Evolutionary conservation across 2,797 vertebrate genomes (phyloP), one percentile per base, ranked within the genome.

Genomic region (Chelon auratus): DNA sequence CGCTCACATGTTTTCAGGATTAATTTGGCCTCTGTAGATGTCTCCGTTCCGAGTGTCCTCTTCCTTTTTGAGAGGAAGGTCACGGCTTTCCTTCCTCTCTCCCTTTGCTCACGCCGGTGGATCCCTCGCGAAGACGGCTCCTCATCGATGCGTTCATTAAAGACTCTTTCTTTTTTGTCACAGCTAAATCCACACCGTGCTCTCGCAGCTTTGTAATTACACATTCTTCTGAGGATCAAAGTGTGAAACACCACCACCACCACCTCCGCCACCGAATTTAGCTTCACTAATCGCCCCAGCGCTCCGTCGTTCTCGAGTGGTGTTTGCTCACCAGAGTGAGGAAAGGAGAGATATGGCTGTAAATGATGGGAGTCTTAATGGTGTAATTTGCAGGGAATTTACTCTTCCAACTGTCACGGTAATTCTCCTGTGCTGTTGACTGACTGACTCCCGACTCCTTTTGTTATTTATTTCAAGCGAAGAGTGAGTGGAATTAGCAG

Each of bases 321-420:
- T 72, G 80, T 85, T 88, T 78, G 83, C 78, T 86, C 80, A 56
- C 67, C 72, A 52, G 72, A 63, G 66, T 64, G 14, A 17, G 40
- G 39, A 9, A 42, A 60, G 74, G 39, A 61, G 74, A 20, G 71
- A 65, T 84, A 77, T 73, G 1, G 5, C 64, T 88, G 77, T 74
- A 80, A 84, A 82, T 75, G 74, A 45, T 56, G 62, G 64, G 53
- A 58, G 76, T 56, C 57, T 85, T 90, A 87, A 80, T 84, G 53
- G 84, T 86, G 82, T 91, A 85, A 91, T 91, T 89, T 87, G 81
- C 55, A 14, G 82, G 70, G 80, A 86, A 87, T 85, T 76, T 85
- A 82, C 89, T 84, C 81, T 60, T 70, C 76, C 67, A 62, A 78
- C 84, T 83, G 84, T 91, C 89, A 84, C 12, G 43, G 76, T 91